Percentiles rank a stretch among this genome's conserved stretches.
These are phyloP conservation scores for Pheosia gnoma DNA, from an alignment of 2,888 invertebrate genomes.

Conservation along the genomic window DNA sequence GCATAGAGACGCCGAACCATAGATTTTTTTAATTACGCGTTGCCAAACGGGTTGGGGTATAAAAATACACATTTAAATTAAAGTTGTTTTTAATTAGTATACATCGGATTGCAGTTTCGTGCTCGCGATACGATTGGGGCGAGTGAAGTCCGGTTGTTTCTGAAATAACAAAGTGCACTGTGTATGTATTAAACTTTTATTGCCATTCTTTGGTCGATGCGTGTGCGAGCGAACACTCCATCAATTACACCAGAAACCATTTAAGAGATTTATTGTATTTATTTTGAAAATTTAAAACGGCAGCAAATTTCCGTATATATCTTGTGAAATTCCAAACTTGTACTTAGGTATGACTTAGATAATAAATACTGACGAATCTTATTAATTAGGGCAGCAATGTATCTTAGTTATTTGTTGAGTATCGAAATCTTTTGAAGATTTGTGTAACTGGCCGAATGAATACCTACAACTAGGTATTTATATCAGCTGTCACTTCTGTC, in stretches of 20 bases:
- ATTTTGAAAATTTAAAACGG: constrained; percentile 61
- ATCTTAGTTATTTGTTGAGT: too few relatives aligned
- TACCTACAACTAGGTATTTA: too few relatives aligned
- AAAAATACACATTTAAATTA: constrained; percentile 38
- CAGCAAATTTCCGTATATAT: constrained; percentile 51
- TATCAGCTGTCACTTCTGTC: too few relatives aligned
- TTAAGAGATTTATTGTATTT: constrained; percentile 76
- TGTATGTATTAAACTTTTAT: constrained; percentile 73
- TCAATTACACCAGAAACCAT: constrained; percentile 76
- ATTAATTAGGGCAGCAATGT: not conserved
- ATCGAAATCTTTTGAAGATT: too few relatives aligned
- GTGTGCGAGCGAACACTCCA: constrained; percentile 70
- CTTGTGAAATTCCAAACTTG: constrained; percentile 11
- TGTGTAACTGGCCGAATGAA: too few relatives aligned
- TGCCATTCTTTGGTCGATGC: constrained; percentile 71
- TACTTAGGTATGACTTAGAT: not conserved
- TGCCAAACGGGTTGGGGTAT: constrained; percentile 30
- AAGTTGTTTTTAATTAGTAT: constrained; percentile 57
- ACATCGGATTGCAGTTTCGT: constrained; percentile 59
- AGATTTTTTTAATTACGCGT: constrained; percentile 38
- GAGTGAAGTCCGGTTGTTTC: constrained; percentile 55
- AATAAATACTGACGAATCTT: not conserved
- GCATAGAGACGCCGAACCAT: constrained; percentile 35
- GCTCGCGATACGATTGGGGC: constrained; percentile 48
- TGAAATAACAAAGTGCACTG: constrained; percentile 63